Percentiles rank a stretch among this genome's conserved stretches.
phyloP scores from a whole-genome alignment of 1,140 invertebrate genomes.

The Drosophila subpulchrella region DNA sequence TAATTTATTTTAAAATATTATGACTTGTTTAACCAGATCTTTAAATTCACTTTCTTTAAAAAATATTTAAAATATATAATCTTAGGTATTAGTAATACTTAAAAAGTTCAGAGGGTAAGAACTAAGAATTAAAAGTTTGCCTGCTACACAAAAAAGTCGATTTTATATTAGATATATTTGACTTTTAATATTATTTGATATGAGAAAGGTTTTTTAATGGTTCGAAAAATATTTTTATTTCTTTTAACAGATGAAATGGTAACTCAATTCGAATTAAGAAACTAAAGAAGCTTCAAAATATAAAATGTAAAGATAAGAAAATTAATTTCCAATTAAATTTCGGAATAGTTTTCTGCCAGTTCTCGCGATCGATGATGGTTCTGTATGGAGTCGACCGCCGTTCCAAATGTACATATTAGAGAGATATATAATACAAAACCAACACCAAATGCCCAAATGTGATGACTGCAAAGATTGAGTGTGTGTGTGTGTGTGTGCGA shows the following conservation, averaged over 20 bases:
- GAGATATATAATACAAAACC: conserved; percentile 30
- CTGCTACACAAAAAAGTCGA: too few species aligned
- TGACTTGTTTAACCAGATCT: background rate
- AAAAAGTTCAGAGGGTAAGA: background rate
- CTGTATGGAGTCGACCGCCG: conserved; percentile 32
- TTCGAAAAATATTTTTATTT: too few species aligned
- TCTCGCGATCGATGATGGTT: conserved; percentile 1
- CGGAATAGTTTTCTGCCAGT: background rate
- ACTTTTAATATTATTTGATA: background rate
- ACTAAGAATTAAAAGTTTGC: background rate
- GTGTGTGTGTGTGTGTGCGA: conserved; percentile 6
- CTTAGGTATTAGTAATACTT: too few species aligned
- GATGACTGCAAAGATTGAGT: conserved; percentile 35
- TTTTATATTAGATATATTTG: too few species aligned
- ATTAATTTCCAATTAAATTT: background rate
- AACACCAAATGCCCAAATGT: conserved; percentile 48
- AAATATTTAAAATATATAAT: too few species aligned
- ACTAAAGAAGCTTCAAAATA: background rate
- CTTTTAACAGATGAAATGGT: background rate
- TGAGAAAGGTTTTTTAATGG: background rate
- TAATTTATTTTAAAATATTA: too few species aligned
- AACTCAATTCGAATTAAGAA: background rate
- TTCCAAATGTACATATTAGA: conserved; percentile 6
- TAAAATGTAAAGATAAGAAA: too few species aligned
- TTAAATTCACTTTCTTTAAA: too few species aligned